Evolutionary conservation across 2,113 vertebrate species (phyloP).

Genomic region (Trachemys scripta): DNA sequence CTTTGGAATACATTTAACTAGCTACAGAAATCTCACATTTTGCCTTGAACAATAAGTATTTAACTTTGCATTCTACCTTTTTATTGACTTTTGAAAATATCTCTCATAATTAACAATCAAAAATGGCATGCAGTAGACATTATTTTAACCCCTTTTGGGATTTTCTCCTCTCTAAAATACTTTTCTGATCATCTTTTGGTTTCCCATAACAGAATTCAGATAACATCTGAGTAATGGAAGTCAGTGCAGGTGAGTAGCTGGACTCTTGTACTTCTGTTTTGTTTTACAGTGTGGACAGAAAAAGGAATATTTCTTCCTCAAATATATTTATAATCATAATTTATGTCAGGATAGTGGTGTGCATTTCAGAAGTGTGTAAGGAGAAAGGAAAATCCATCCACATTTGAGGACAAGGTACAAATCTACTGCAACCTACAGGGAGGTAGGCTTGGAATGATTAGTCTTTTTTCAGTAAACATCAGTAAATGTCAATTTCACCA

Average conservation of each 20-base stretch:
- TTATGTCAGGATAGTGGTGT: not conserved
- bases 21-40: not conserved
- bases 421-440: not conserved
- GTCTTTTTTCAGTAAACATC: too few relatives aligned
- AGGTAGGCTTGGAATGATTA: too few relatives aligned
- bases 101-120: not conserved
- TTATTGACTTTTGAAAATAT: not conserved
- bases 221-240: not conserved
- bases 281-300: not conserved
- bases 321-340: not conserved
- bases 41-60: too few relatives aligned
- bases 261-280: not conserved
- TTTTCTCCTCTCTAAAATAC: not conserved
- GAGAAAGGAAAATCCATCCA: not conserved
- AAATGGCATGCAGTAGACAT: not conserved
- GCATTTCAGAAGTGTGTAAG: not conserved
- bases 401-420: not conserved
- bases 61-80: too few relatives aligned
- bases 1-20: not conserved
- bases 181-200: not conserved
- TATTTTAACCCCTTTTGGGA: not conserved
- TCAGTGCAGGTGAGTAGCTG: not conserved
- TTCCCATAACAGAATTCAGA: not conserved
- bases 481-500: too few relatives aligned
- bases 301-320: not conserved